phyloP scores from a whole-genome alignment of 2,888 invertebrate genomes.

The Erebia aethiops region DNA sequence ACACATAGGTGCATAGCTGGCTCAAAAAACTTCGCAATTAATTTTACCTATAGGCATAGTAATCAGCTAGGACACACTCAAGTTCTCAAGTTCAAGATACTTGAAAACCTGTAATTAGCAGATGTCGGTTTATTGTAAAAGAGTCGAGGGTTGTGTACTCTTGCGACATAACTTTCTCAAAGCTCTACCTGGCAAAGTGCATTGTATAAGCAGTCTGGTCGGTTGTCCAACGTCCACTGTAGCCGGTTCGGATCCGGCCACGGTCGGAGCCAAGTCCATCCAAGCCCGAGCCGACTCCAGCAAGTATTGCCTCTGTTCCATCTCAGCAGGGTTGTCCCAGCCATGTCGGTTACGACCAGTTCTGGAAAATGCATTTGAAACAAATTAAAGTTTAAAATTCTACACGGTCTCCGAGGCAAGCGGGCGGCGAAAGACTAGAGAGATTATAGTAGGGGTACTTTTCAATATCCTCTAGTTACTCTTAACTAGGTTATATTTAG shows the following conservation, averaged over 20 bases:
- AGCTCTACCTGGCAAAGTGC: slow-evolving; percentile 83
- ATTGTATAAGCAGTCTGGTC: slow-evolving; percentile 85
- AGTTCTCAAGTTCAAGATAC: too few relatives aligned
- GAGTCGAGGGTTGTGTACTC: background rate
- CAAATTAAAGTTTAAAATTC: background rate
- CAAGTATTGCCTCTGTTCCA: slow-evolving; percentile 72
- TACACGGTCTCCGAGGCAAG: too few relatives aligned
- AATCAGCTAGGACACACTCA: too few relatives aligned
- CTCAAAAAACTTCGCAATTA: too few relatives aligned
- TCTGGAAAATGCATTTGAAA: slow-evolving; percentile 55
- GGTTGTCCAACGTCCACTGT: slow-evolving; percentile 89
- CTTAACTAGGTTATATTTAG: background rate
- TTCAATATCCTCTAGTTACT: too few relatives aligned
- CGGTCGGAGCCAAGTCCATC: slow-evolving; percentile 85
- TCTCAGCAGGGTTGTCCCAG: slow-evolving; percentile 65
- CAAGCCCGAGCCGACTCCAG: slow-evolving; percentile 86
- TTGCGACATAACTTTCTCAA: too few relatives aligned
- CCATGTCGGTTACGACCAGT: slow-evolving; percentile 84
- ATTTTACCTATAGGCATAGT: too few relatives aligned
- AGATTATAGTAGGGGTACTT: too few relatives aligned
- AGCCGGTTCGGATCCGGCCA: slow-evolving; percentile 67
- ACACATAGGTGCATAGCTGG: too few relatives aligned
- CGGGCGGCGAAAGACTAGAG: too few relatives aligned
- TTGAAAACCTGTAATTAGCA: too few relatives aligned
- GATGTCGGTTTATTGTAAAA: too few relatives aligned